These are phyloP conservation scores for Globodera rostochiensis DNA, from an alignment of 1,140 invertebrate species.

Conservation along the genomic window DNA sequence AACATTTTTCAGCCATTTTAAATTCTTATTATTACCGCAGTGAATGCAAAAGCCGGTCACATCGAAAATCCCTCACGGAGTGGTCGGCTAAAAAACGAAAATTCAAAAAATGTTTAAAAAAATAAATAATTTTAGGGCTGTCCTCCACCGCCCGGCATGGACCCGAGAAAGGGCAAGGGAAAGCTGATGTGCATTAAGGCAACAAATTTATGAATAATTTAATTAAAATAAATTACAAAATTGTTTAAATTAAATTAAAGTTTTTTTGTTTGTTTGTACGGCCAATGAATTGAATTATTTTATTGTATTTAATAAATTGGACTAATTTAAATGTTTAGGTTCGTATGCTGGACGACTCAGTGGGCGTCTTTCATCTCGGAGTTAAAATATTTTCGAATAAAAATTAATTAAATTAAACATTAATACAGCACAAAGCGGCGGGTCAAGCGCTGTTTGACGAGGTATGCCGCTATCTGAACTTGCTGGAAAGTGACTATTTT, in stretches of 20 bases:
- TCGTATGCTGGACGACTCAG: constrained; percentile 60
- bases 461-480: constrained; percentile 89
- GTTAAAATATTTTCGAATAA: constrained; percentile 30
- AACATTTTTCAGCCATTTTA: too few relatives aligned
- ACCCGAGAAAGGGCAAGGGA: constrained; percentile 57
- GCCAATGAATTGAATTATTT: too few relatives aligned
- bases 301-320: not conserved
- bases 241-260: too few relatives aligned
- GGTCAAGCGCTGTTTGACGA: constrained; percentile 91
- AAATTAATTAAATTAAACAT: constrained; percentile 28
- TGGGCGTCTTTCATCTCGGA: constrained; percentile 65
- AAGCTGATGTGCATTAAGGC: constrained; percentile 65
- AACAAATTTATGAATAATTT: not conserved
- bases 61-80: constrained; percentile 41
- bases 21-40: not conserved
- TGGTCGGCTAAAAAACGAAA: not conserved
- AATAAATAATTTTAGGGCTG: constrained; percentile 34
- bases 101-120: not conserved
- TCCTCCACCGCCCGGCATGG: constrained; percentile 61
- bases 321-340: constrained; percentile 29
- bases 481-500: constrained; percentile 96
- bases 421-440: constrained; percentile 83
- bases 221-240: too few relatives aligned
- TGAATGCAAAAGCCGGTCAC: constrained; percentile 42
- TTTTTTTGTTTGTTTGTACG: too few relatives aligned